Base-by-base conservation (phyloP, 2,888 invertebrate genomes). In the Enchytraeus crypticus region DNA sequence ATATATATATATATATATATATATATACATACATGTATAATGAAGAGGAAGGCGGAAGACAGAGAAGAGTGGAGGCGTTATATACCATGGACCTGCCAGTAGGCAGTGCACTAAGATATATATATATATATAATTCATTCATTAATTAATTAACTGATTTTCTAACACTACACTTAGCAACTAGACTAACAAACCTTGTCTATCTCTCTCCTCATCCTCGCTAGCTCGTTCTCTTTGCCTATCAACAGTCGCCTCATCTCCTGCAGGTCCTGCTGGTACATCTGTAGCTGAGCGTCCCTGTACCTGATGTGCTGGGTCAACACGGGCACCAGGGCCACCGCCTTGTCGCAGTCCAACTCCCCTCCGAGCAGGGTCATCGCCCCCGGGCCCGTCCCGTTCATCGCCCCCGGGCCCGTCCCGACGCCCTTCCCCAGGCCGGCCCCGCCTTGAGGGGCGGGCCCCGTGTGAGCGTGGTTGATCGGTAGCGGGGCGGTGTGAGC, bases 201-300 rank as follows among this genome's bases (percentile, higher is more conserved):
- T 57, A 87, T 84, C 78, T 88, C 87, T 58, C 86, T 80, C 73
- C 85, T 84, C 49, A 87, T 77, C 69, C 84, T 82, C 43, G 82
- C 72, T 54, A 87, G 82, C 77, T 87, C 87, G 58, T 85, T 77
- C 70, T 84, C 83, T 55, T 86, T 78, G 70, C 84, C 83, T 33
- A 82, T 74, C 60, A 87, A 81, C 60, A 45, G 21, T 68, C 84
- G 82, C 68, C 81, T 82, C 34, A 84, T 80, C 34, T 83, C 81
- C 29, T 78, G 76, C 60, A 86, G 76, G 72, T 87, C 85, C 1
- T 81, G 79, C 63, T 84, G 83, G 47, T 84, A 74, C 18, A 77
- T 73, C 59, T 80, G 80, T 60, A 82, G 79, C 73, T 77, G 80
- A 71, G 73, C 81, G 74, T 82, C 84, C 74, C 81, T 74, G 21